A percentile compares a stretch with the other conserved stretches of the same genome.
These are phyloP conservation scores for Euwallacea fornicatus DNA, from an alignment of 1,140 invertebrate genomes.

Conservation along the genomic window DNA sequence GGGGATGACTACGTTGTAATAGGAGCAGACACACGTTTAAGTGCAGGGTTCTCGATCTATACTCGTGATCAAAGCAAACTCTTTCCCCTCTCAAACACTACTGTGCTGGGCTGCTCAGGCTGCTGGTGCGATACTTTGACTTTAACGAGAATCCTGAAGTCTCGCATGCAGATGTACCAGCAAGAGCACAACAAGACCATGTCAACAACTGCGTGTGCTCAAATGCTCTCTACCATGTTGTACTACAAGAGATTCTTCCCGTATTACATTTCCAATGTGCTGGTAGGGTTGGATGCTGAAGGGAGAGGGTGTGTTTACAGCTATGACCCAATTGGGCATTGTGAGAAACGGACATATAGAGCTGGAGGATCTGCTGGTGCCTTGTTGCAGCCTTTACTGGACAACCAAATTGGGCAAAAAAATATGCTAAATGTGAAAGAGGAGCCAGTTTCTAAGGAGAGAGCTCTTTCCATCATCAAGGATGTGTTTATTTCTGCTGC, in stretches of 20 bases:
- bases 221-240: constrained; percentile 94
- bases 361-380: constrained; percentile 84
- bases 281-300: constrained; percentile 84
- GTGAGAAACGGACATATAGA: constrained; percentile 76
- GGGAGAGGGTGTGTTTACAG: constrained; percentile 94
- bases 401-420: constrained; percentile 86
- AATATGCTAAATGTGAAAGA: constrained; percentile 76
- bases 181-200: constrained; percentile 95
- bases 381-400: constrained; percentile 80
- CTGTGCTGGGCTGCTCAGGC: constrained; percentile 86
- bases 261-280: constrained; percentile 94
- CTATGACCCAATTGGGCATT: constrained; percentile 97
- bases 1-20: constrained; percentile 65
- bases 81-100: constrained; percentile 75
- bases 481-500: constrained; percentile 97
- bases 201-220: constrained; percentile 88
- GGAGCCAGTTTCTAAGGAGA: constrained; percentile 71
- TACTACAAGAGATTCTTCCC: constrained; percentile 99
- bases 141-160: constrained; percentile 80
- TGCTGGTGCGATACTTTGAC: constrained; percentile 99
- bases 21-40: constrained; percentile 92
- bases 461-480: constrained; percentile 82
- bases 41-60: constrained; percentile 86
- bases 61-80: constrained; percentile 86
- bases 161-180: constrained; percentile 92